These are phyloP conservation scores for Pseudopleuronectes americanus DNA, from an alignment of 2,797 vertebrate species.

Conservation along the genomic window DNA sequence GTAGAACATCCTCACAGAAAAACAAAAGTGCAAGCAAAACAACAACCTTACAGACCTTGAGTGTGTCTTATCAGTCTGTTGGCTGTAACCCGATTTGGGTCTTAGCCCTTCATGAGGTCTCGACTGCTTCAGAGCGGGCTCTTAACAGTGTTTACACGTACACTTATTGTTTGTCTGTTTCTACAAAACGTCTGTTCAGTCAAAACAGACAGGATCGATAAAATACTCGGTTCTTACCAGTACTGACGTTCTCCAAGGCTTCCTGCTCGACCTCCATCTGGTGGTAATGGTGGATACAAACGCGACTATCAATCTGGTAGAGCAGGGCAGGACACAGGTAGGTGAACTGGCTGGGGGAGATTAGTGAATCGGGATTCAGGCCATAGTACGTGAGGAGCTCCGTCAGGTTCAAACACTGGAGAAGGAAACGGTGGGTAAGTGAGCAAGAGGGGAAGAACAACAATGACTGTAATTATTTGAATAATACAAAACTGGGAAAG, in stretches of 20 bases:
- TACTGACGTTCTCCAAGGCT: constrained; percentile 67
- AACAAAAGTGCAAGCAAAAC: neutral
- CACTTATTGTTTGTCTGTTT: neutral
- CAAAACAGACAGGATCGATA: constrained; percentile 13
- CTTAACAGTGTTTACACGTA: neutral
- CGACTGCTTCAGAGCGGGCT: neutral
- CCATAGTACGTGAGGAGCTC: constrained; percentile 92
- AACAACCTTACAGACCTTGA: neutral
- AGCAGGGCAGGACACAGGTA: constrained; percentile 96
- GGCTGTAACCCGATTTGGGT: neutral
- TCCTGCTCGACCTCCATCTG: constrained; percentile 85
- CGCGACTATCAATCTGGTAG: constrained; percentile 95
- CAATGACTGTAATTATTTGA: no score
- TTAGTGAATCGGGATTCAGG: constrained; percentile 85
- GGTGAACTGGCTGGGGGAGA: constrained; percentile 91
- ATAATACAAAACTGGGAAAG: no score
- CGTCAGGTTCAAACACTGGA: constrained; percentile 95
- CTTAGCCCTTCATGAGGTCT: neutral
- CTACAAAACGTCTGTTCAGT: neutral
- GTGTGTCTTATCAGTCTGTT: neutral
- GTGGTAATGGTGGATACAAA: constrained; percentile 93
- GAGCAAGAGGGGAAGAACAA: neutral
- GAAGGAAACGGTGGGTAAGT: neutral
- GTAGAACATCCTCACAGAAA: neutral
- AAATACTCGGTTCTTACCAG: constrained; percentile 71